Evolutionary conservation across 2,797 vertebrate species (phyloP).

Genomic region (Sebastes cheni): DNA sequence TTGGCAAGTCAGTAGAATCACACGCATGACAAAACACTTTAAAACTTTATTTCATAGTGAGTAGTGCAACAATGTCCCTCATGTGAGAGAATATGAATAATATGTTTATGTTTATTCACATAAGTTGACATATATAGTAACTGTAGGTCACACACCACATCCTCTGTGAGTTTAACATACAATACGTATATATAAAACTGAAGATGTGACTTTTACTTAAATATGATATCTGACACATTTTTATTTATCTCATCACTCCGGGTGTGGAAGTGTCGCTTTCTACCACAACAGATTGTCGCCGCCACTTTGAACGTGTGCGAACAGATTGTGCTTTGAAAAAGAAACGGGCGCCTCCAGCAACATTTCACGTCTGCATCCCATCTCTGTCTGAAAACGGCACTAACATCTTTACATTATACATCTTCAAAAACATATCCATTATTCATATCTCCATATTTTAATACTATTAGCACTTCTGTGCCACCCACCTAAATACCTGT

Average conservation of each 20-base stretch:
- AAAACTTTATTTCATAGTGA: not conserved
- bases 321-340: conserved; percentile 81
- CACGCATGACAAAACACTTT: not conserved
- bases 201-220: conserved; percentile 61
- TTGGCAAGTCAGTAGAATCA: not conserved
- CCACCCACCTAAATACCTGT: conserved; percentile 86
- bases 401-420: conserved; percentile 89
- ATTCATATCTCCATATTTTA: conserved; percentile 87
- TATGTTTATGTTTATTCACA: not conserved
- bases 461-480: conserved; percentile 83
- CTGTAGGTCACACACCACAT: not conserved
- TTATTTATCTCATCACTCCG: conserved; percentile 71
- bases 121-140: not conserved
- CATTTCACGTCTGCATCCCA: conserved; percentile 75
- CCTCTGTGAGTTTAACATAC: not conserved
- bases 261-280: conserved; percentile 58
- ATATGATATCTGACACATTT: conserved; percentile 71
- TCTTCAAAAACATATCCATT: conserved; percentile 92
- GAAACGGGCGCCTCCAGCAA: conserved; percentile 69
- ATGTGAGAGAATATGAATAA: not conserved
- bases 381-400: conserved; percentile 85
- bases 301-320: conserved; percentile 72
- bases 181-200: conserved; percentile 19
- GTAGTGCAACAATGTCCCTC: not conserved
- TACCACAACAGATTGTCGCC: conserved; percentile 77